Base-by-base conservation (phyloP, 1,140 invertebrate genomes). In the Listronotus oregonensis region DNA sequence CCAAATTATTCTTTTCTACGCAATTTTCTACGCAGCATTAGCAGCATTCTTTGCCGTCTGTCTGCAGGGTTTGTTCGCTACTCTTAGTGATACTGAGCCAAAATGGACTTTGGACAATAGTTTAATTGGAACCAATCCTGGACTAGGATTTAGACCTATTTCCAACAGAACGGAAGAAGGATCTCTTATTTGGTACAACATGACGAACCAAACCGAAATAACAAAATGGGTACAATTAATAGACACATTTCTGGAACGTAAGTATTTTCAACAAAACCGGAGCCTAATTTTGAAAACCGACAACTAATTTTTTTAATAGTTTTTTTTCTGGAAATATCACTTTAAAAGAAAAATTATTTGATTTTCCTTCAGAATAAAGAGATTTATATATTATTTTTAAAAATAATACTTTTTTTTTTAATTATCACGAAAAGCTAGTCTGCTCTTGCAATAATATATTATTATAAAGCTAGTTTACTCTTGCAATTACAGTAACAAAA, bases 41-140 rank as follows among this genome's bases (percentile, higher is more conserved):
- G 89, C 89, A 18, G 78, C 89, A 4, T 81, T 97, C 58, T 96
- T 94, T 76, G 85, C 89, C 1, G 86, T 92, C 31, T 93, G 93
- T 79, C 88, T 95, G 85, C 87, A 91, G 57, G 88, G 88, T 3
- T 82, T 96, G 37, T 83, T 93, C 61, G 80, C 87, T 11, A 89
- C 90, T 0, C 73, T 97, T 27, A 84, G 89, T 67, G 76, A 86
- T 0, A 79, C 86, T 11, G 81, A 82, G 70, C 93, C 95, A 0
- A 89, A 83, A 74, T 93, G 88, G 82, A 83, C 85, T 67, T 80
- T 93, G 49, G 84, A 86, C 0, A 81, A 85, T 2, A 94, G 93
- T 52, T 77, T 95, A 40, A 93, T 97, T 69, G 93, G 93, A 77
- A 87, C 87, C 43, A 96, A 93, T 84, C 94, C 95, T 71, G 94